Evolutionary conservation across 2,797 vertebrate genomes (phyloP).

Genomic region (Ficedula albicollis): DNA sequence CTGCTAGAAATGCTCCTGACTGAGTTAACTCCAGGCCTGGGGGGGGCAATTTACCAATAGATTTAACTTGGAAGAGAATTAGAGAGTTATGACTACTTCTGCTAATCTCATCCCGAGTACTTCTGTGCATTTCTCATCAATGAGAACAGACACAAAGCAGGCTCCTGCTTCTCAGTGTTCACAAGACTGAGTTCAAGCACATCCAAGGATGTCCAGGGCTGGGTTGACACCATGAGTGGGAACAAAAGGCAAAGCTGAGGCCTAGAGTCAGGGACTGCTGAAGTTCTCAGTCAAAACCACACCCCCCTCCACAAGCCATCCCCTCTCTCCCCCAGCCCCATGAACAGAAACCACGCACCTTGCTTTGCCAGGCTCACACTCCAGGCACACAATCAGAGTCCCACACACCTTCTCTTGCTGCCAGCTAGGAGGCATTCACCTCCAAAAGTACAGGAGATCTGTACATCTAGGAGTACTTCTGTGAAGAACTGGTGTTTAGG

Average conservation of each 20-base stretch:
- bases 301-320: rapidly evolving
- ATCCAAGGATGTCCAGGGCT: not conserved
- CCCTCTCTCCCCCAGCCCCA: not conserved
- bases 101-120: not conserved
- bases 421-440: not conserved
- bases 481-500: not conserved
- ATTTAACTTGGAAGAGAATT: not conserved
- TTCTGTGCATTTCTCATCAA: not conserved
- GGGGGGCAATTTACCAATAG: not conserved
- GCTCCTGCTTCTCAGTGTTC: not conserved
- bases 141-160: not conserved
- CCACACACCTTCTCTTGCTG: not conserved
- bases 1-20: not conserved
- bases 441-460: not conserved
- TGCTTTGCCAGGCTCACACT: not conserved
- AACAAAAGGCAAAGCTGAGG: not conserved
- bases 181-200: not conserved
- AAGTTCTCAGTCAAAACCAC: not conserved
- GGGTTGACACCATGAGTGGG: not conserved
- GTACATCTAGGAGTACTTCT: not conserved
- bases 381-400: not conserved
- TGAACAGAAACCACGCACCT: not conserved
- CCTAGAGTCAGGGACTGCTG: not conserved
- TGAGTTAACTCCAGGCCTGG: not conserved
- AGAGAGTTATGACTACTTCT: not conserved